Conservation (phyloP, 1,140 invertebrate genomes). For the Megathymus violae region DNA sequence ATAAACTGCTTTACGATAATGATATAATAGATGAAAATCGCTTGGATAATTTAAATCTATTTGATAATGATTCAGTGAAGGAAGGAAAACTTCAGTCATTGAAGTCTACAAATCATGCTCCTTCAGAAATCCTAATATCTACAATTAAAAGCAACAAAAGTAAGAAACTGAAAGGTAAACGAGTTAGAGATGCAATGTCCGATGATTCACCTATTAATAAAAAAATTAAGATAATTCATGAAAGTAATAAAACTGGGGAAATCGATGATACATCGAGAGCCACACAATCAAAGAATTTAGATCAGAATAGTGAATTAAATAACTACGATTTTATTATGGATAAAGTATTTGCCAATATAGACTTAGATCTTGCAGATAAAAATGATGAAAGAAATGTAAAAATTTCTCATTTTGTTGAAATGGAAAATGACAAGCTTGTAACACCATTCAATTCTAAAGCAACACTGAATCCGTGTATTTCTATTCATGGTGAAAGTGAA, state of each 20-base stretch:
- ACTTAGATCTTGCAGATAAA: slow-evolving; percentile 60
- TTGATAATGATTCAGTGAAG: slow-evolving; percentile 60
- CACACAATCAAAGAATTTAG: slow-evolving; percentile 21
- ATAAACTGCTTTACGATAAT: slow-evolving; percentile 20
- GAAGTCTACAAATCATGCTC: slow-evolving; percentile 46
- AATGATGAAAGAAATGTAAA: slow-evolving; percentile 37
- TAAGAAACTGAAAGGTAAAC: slow-evolving; percentile 51
- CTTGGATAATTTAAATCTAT: slow-evolving; percentile 64
- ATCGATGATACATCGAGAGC: slow-evolving; percentile 8
- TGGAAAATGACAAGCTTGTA: slow-evolving; percentile 18
- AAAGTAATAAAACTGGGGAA: slow-evolving; percentile 25
- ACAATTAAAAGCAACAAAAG: slow-evolving; percentile 48
- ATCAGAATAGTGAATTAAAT: slow-evolving; percentile 55
- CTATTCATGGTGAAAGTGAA: slow-evolving; percentile 49
- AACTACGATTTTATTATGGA: slow-evolving; percentile 68
- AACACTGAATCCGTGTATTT: slow-evolving; percentile 41
- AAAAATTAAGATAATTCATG: slow-evolving; percentile 49
- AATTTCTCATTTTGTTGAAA: slow-evolving; percentile 25
- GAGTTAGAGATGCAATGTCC: slow-evolving; percentile 47
- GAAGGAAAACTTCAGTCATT: slow-evolving; percentile 54
- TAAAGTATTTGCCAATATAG: slow-evolving; percentile 70
- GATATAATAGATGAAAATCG: slow-evolving; percentile 42
- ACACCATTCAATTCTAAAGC: slow-evolving; percentile 30
- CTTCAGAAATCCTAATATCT: slow-evolving; percentile 62
- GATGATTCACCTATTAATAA: slow-evolving; percentile 50